Percentiles rank a stretch among this genome's conserved stretches.
phyloP scores from a whole-genome alignment of 2,888 invertebrate genomes.

The Diarsia dahlii region DNA sequence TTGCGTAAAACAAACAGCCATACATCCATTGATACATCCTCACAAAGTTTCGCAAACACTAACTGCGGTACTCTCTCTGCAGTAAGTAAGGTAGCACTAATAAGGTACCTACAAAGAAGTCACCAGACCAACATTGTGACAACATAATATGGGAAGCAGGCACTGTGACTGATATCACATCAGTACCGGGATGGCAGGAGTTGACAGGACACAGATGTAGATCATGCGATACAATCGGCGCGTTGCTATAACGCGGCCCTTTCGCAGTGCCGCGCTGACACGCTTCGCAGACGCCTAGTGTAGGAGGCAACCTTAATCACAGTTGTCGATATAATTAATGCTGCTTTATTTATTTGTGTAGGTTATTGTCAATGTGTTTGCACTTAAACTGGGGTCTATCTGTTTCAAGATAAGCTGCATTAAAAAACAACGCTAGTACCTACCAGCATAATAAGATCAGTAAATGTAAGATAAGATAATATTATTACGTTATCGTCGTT shows the following conservation, averaged over 20 bases:
- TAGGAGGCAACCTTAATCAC: not conserved
- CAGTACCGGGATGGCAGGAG: slow-evolving; percentile 46
- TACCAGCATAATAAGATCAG: too few species aligned
- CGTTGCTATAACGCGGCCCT: slow-evolving; percentile 54
- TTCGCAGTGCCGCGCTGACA: slow-evolving; percentile 56
- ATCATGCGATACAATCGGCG: slow-evolving; percentile 55
- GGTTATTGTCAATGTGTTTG: not conserved
- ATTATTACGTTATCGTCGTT: too few species aligned
- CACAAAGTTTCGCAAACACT: too few species aligned
- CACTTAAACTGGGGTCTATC: not conserved
- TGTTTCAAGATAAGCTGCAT: too few species aligned
- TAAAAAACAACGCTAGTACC: too few species aligned
- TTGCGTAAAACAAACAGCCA: too few species aligned
- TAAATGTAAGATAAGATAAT: too few species aligned
- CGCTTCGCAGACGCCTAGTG: slow-evolving; percentile 27
- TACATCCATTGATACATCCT: too few species aligned
- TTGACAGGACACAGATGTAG: slow-evolving; percentile 44
- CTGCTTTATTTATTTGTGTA: not conserved
- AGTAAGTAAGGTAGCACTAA: not conserved
- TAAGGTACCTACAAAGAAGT: not conserved
- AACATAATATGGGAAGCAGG: not conserved
- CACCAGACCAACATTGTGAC: not conserved
- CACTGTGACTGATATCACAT: slow-evolving; percentile 32
- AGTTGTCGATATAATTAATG: slow-evolving; percentile 24
- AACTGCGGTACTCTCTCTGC: too few species aligned